phyloP scores from a whole-genome alignment of 2,888 invertebrate species.

The Lasioglossum pauxillum region DNA sequence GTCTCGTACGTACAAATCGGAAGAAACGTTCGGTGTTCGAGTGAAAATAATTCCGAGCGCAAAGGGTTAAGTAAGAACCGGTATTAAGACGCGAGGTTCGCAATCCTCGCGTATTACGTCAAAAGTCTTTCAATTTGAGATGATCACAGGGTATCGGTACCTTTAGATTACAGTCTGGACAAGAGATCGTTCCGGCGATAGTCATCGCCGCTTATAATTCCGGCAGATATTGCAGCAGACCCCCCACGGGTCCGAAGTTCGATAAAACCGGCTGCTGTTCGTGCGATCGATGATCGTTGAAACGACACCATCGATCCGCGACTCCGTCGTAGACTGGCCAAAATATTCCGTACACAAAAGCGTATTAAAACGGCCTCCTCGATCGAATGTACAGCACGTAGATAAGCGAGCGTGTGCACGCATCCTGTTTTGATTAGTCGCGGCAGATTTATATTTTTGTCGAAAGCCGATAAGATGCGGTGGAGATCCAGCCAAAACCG shows the following conservation, averaged over 20 bases:
- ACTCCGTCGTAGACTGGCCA: neutral
- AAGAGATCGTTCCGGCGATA: neutral
- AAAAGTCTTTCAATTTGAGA: neutral
- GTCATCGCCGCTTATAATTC: neutral
- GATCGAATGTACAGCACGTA: neutral
- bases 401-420: slow-evolving; percentile 6
- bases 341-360: too few species aligned
- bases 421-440: slow-evolving; percentile 47
- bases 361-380: neutral
- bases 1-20: neutral
- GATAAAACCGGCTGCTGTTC: neutral
- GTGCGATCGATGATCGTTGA: neutral
- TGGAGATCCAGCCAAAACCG: slow-evolving; percentile 28
- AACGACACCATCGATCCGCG: neutral
- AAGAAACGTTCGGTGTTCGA: neutral
- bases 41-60: neutral
- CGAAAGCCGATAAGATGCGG: slow-evolving; percentile 47
- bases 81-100: neutral
- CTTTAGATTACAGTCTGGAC: neutral
- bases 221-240: neutral
- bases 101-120: neutral
- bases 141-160: neutral
- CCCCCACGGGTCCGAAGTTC: neutral
- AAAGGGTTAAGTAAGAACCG: neutral
- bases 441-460: slow-evolving; percentile 30